Evolutionary conservation across 1,140 invertebrate species (phyloP), one percentile per base, ranked within the genome.

Genomic region (Neodiprion fabricii): DNA sequence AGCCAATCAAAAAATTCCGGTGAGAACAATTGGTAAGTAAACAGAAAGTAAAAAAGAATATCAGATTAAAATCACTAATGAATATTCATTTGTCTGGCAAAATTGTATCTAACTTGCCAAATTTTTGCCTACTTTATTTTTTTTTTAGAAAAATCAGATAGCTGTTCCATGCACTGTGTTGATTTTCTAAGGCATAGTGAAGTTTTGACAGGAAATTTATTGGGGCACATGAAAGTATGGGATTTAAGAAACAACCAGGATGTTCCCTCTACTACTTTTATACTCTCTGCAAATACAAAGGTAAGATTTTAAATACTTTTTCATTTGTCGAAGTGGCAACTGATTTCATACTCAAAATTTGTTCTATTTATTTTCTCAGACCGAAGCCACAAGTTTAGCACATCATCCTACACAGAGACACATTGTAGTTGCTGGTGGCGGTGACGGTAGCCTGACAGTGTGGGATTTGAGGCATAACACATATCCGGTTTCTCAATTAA

Each of bases 161-260:
- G 95, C 82, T 95, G 94, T 82, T 92, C 94, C 0, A 87, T 97
- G 61, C 92, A 92, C 86, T 92, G 93, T 79, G 90, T 96, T 9
- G 92, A 91, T 79, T 97, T 94, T 85, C 87, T 96, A 14, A 93
- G 91, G 87, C 93, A 92, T 83, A 95, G 91, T 88, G 92, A 93
- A 90, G 92, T 96, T 66, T 89, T 97, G 9, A 95, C 95, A 4
- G 95, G 95, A 65, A 97, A 97, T 88, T 89, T 94, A 40, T 90
- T 94, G 81, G 96, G 96, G 0, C 93, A 96, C 74, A 92, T 98
- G 89, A 96, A 96, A 85, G 91, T 96, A 48, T 96, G 95, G 92
- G 96, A 98, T 87, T 86, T 96, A 1, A 88, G 95, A 77, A 89
- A 89, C 67, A 79, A 90, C 76, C 83, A 87, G 23, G 89, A 93